Evolutionary conservation across 2,113 vertebrate genomes (phyloP).

Genomic region (Psophia crepitans): DNA sequence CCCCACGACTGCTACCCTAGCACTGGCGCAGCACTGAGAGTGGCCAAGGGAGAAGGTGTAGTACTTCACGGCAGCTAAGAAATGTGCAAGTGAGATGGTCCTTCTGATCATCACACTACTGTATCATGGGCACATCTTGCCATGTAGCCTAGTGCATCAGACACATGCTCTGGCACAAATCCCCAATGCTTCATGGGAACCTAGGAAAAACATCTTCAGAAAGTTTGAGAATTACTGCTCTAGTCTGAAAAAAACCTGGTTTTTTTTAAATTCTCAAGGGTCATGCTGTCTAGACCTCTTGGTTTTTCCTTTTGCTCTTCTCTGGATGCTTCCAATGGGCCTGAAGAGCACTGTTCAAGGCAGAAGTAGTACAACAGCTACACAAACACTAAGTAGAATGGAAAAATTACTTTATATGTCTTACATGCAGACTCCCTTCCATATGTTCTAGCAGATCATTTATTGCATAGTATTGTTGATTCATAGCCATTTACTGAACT

Average conservation of each 20-base stretch:
- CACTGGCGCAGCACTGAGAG: background rate
- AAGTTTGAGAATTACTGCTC: background rate
- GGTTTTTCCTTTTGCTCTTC: background rate
- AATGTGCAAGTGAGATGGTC: rapidly evolving
- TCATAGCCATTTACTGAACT: slow-evolving; percentile 10
- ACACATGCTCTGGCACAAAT: background rate
- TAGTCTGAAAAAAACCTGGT: background rate
- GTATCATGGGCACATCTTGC: background rate
- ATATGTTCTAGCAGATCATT: background rate
- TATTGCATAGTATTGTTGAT: background rate
- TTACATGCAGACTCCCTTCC: background rate
- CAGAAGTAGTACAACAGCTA: background rate
- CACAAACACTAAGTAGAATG: background rate
- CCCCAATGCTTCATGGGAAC: background rate
- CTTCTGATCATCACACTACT: background rate
- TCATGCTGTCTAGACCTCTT: background rate
- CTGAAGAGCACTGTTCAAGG: rapidly evolving
- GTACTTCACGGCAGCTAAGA: background rate
- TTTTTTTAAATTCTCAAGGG: background rate
- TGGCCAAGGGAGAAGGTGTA: background rate
- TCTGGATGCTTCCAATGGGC: background rate
- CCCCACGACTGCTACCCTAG: too few species aligned
- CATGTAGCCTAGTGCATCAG: background rate
- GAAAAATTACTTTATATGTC: slow-evolving; percentile 12
- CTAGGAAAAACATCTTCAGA: background rate